phyloP scores from a whole-genome alignment of 35 echinoderm and acorn worm genomes.

The Chiridota heheva region DNA sequence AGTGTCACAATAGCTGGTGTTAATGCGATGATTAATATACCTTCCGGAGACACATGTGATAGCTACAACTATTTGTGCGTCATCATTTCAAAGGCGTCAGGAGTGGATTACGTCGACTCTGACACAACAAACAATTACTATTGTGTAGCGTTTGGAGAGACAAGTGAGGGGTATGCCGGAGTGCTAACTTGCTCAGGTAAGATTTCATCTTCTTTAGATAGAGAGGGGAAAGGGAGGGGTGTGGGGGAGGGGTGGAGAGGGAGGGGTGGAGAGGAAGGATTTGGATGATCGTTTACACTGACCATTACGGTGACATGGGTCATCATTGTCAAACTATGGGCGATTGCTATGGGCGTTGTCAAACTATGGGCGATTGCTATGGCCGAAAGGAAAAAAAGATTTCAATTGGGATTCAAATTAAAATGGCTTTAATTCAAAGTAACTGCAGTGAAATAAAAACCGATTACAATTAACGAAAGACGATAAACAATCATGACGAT shows the following conservation, averaged over 20 bases:
- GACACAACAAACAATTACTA: conserved; percentile 60
- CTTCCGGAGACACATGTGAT: conserved; percentile 17
- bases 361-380: not conserved
- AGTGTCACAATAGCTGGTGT: conserved; percentile 37
- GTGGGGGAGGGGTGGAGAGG: not conserved
- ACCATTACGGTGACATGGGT: not conserved
- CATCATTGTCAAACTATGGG: not conserved
- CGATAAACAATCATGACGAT: no score
- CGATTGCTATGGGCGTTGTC: not conserved
- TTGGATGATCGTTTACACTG: not conserved
- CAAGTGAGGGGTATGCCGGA: conserved; percentile 47
- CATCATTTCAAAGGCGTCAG: conserved; percentile 26
- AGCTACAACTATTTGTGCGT: conserved; percentile 55
- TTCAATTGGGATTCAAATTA: no score
- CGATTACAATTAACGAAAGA: no score
- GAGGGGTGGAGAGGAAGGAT: not conserved
- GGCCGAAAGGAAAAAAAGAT: not conserved
- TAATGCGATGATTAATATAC: conserved; percentile 60
- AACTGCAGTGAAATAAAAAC: no score
- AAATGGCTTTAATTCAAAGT: no score
- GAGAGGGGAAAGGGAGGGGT: no score
- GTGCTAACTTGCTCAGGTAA: conserved; percentile 58
- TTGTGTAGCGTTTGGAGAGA: conserved; percentile 57
- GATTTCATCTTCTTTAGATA: conserved; percentile 2
- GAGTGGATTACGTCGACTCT: conserved; percentile 35